Percentiles rank a stretch among this genome's conserved stretches.
Conservation (phyloP, 2,888 invertebrate genomes). For the Heteropelma amictum region DNA sequence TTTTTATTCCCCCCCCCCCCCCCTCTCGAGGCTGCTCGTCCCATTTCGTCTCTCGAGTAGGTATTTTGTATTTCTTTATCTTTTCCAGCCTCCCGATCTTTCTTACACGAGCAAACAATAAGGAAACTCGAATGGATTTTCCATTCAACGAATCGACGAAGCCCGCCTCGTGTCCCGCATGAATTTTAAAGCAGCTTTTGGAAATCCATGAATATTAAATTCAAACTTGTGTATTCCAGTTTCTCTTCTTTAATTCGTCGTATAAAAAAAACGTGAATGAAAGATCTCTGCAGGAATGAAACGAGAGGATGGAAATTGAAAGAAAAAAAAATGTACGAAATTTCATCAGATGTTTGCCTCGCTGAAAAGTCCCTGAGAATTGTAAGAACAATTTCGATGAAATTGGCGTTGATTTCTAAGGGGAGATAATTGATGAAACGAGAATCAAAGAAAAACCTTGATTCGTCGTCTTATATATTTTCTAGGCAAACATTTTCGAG, state of each 20-base stretch:
- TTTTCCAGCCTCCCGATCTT: too few relatives aligned
- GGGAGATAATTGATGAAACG: too few relatives aligned
- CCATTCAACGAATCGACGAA: constrained; percentile 52
- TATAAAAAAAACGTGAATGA: not conserved
- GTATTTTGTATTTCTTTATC: too few relatives aligned
- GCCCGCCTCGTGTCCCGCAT: not conserved
- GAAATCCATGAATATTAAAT: constrained; percentile 53
- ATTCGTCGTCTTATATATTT: not conserved
- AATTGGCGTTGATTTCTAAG: too few relatives aligned
- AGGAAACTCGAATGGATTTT: constrained; percentile 67
- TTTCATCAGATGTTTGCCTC: not conserved
- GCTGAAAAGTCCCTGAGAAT: not conserved
- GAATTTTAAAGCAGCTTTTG: not conserved
- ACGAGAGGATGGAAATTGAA: not conserved
- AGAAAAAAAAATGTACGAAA: not conserved
- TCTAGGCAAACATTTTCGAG: not conserved
- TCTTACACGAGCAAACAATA: constrained; percentile 59
- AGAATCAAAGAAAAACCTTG: not conserved
- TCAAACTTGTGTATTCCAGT: not conserved
- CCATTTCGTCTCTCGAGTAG: too few relatives aligned
- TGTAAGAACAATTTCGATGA: not conserved
- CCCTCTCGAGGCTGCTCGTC: too few relatives aligned
- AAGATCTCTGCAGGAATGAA: too few relatives aligned
- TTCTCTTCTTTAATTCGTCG: not conserved
- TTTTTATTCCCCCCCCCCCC: too few relatives aligned